Percentiles rank a stretch among this genome's conserved stretches.
phyloP scores from a whole-genome alignment of 2,888 invertebrate species.

The Megamerina dolium region DNA sequence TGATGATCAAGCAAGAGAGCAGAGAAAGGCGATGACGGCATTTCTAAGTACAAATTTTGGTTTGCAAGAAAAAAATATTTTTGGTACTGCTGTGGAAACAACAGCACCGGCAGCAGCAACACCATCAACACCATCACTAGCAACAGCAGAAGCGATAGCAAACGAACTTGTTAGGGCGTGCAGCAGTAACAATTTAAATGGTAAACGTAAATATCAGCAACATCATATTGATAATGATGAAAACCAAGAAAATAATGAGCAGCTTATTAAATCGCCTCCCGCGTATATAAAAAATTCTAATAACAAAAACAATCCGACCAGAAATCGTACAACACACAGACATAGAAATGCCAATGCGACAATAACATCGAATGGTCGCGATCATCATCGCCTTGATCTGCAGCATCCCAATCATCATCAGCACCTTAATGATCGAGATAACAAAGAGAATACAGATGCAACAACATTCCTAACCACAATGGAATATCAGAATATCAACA shows the following conservation, averaged over 20 bases:
- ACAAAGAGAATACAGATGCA: conserved; percentile 22
- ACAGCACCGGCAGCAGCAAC: conserved; percentile 30
- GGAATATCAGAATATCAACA: conserved; percentile 48
- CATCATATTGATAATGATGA: conserved; percentile 27
- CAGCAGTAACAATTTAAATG: conserved; percentile 31
- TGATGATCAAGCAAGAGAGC: conserved; percentile 27
- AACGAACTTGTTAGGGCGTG: too few species aligned
- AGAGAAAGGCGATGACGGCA: conserved; percentile 44
- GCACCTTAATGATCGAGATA: conserved; percentile 10
- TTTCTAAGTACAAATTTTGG: conserved; percentile 34
- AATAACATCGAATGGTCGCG: conserved; percentile 20
- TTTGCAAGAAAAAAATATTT: conserved; percentile 30
- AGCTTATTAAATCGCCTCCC: conserved; percentile 51
- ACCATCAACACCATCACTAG: too few species aligned
- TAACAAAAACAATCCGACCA: conserved; percentile 26
- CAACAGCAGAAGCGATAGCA: too few species aligned
- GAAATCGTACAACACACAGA: conserved; percentile 19
- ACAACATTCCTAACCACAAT: conserved; percentile 43
- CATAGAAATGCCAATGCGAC: conserved; percentile 13
- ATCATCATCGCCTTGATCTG: conserved; percentile 37
- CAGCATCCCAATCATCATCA: too few species aligned
- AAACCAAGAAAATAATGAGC: conserved; percentile 43
- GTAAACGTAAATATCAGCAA: conserved; percentile 29
- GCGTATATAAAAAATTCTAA: conserved; percentile 38
- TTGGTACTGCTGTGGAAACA: conserved; percentile 28